Evolutionary conservation across 2,888 invertebrate species (phyloP).

Genomic region (Leptopilina myrica): DNA sequence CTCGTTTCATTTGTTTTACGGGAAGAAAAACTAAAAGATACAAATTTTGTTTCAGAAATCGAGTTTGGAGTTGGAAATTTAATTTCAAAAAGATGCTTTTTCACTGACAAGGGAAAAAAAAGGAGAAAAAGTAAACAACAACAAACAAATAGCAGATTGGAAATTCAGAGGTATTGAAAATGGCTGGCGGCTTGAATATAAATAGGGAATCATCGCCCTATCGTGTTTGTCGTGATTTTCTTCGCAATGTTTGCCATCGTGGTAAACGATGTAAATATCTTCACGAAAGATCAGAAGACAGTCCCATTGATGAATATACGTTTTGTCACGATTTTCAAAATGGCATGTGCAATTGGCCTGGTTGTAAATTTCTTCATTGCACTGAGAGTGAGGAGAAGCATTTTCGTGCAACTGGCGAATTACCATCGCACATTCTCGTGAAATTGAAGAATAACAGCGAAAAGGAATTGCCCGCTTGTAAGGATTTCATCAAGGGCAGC

Average conservation of each 20-base stretch:
- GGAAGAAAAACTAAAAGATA: background rate
- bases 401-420: slow-evolving; percentile 84
- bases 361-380: slow-evolving; percentile 88
- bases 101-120: background rate
- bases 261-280: slow-evolving; percentile 78
- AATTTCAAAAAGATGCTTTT: background rate
- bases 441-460: slow-evolving; percentile 67
- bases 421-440: slow-evolving; percentile 80
- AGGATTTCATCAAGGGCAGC: slow-evolving; percentile 78
- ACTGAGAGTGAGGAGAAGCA: slow-evolving; percentile 86
- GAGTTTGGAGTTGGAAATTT: background rate
- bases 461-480: slow-evolving; percentile 77
- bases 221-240: slow-evolving; percentile 79
- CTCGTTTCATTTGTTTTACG: too few relatives aligned
- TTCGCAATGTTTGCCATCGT: slow-evolving; percentile 80
- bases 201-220: slow-evolving; percentile 64
- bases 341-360: slow-evolving; percentile 84
- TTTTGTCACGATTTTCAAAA: slow-evolving; percentile 87
- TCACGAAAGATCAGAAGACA: slow-evolving; percentile 76
- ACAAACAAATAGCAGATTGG: background rate
- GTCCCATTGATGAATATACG: slow-evolving; percentile 74
- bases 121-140: background rate
- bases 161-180: slow-evolving; percentile 44
- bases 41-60: background rate
- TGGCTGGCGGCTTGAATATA: slow-evolving; percentile 64